Conservation (phyloP, 2,113 vertebrate genomes). For the Erythrolamprus reginae region DNA sequence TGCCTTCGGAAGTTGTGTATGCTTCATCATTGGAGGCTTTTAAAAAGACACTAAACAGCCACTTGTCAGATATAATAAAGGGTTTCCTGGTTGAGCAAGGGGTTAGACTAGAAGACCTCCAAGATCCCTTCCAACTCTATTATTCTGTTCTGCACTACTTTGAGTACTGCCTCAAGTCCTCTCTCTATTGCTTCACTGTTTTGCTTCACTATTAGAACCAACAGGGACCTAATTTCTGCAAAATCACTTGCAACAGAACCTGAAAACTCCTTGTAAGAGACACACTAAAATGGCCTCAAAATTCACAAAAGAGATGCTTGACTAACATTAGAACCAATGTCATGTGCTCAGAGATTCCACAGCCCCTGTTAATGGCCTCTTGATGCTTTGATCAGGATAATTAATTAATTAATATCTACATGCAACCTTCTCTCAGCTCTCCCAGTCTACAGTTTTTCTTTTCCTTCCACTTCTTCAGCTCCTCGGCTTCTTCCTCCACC, state of each 20-base stretch:
- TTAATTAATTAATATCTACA: background rate
- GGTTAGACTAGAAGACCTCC: background rate
- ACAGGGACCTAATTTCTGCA: background rate
- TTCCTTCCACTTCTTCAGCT: background rate
- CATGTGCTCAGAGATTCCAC: background rate
- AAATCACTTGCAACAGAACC: background rate
- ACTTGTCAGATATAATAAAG: background rate
- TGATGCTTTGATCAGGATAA: background rate
- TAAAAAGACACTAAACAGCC: background rate
- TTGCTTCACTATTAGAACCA: background rate
- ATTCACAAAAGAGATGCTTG: background rate
- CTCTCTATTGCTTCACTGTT: background rate
- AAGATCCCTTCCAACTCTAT: background rate
- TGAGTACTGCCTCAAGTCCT: background rate
- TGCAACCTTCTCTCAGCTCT: background rate
- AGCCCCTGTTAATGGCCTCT: background rate
- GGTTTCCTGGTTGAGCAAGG: background rate
- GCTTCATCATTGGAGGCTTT: background rate
- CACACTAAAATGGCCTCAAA: background rate
- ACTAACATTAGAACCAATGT: background rate
- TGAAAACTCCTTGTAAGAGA: background rate
- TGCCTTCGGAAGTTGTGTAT: background rate
- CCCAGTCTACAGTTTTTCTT: constrained; percentile 4
- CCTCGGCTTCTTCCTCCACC: background rate
- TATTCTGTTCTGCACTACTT: background rate